Evolutionary conservation across 2,113 vertebrate species (phyloP), one percentile per base, ranked within the genome.

Genomic region (Theristicus caerulescens): DNA sequence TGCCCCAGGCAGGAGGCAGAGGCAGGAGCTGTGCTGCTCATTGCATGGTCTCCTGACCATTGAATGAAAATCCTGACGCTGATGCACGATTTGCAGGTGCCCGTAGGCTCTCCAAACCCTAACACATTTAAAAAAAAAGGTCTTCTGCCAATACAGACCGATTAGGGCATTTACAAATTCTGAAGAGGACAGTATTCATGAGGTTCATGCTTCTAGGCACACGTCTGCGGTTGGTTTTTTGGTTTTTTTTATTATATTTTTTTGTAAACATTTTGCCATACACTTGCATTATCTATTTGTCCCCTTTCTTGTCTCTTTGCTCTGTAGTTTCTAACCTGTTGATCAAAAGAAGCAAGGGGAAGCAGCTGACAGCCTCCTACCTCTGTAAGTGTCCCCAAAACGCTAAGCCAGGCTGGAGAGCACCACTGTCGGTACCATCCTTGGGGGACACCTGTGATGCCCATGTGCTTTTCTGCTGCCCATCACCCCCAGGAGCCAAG

Each of bases 111-210:
- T 24, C 36, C 36, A 49, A 61, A 59, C 13, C 24, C 17, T 55
- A 19, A 24, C 1, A 3, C 16, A 9, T 40, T 22, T 20, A 7
- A 20, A 19, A 38, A 19, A 8, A 27, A 22, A 9, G 12, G 5
- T 6, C 21, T 70, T 66, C 16, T 40, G 17, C 31, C 18, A 29
- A 8, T 24, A 12, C n/a, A 36, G 34, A 27, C 3, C 0, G 0
- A 14, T 13, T 4, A n/a, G 17, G 38, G 25, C 26, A 66, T 13
- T 16, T 73, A 47, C 40, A 42, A 8, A 16, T 17, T 42, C 38
- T 61, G 46, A 52, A 52, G 15, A 47, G n/a, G 17, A 52, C 7
- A 10, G 10, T 5, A 11, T 25, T 64, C 8, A 17, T 13, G 38
- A 71, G 24, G 38, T 22, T 79, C 25, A 3, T 29, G 52, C 4